phyloP scores from a whole-genome alignment of 2,888 invertebrate species.

The Zygogramma bicolorata region DNA sequence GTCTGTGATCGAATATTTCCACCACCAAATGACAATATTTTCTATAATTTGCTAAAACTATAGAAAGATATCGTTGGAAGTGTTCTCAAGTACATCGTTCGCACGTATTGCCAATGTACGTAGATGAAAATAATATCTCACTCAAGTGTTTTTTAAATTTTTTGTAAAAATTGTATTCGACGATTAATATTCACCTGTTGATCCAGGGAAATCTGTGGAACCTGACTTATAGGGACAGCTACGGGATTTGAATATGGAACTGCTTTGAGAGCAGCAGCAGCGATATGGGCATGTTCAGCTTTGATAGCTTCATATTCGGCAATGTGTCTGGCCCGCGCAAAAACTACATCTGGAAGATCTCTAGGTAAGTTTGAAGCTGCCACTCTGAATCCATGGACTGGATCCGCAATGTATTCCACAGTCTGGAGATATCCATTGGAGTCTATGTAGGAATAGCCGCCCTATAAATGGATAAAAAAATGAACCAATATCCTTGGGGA shows the following conservation, averaged over 20 bases:
- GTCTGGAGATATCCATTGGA: constrained; percentile 75
- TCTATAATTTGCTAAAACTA: too few species aligned
- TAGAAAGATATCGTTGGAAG: too few species aligned
- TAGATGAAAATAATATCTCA: too few species aligned
- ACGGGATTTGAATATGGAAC: constrained; percentile 57
- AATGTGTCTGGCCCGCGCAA: constrained; percentile 61
- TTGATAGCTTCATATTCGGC: constrained; percentile 59
- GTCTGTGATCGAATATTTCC: too few species aligned
- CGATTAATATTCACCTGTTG: constrained; percentile 37
- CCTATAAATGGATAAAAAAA: constrained; percentile 65
- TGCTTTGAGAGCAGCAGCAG: constrained; percentile 46
- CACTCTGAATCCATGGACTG: constrained; percentile 74
- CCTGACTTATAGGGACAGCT: constrained; percentile 51
- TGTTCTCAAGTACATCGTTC: too few species aligned
- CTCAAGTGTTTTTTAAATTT: too few species aligned
- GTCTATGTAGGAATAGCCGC: constrained; percentile 78
- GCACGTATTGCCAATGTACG: too few species aligned
- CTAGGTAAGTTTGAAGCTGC: constrained; percentile 75
- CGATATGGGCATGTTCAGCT: constrained; percentile 55
- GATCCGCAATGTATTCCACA: constrained; percentile 75
- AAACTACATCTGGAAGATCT: constrained; percentile 63
- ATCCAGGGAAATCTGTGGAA: constrained; percentile 42
- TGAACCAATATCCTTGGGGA: too few species aligned
- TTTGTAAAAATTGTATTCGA: too few species aligned
- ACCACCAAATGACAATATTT: too few species aligned